Evolutionary conservation across 2,797 vertebrate genomes (phyloP).

Genomic region (Aotus griseimembra): DNA sequence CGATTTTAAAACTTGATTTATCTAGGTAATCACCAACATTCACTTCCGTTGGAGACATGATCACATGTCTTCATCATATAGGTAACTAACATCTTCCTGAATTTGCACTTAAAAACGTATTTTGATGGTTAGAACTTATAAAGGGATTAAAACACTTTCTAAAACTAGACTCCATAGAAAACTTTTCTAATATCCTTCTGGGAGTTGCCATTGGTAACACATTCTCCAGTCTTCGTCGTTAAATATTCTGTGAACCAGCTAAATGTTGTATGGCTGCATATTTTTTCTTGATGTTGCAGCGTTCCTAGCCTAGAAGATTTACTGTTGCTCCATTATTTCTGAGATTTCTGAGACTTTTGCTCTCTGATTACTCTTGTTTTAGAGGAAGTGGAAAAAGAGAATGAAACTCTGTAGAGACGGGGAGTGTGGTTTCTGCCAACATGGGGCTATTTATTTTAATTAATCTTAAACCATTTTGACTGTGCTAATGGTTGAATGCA

Average conservation of each 20-base stretch:
- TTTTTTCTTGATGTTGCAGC: background rate
- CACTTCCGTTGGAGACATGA: background rate
- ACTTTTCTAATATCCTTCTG: background rate
- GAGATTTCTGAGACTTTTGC: background rate
- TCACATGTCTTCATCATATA: background rate
- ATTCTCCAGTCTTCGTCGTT: background rate
- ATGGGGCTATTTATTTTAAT: conserved; percentile 84
- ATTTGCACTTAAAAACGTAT: conserved; percentile 15
- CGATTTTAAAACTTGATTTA: conserved; percentile 27
- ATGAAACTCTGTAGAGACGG: conserved; percentile 62
- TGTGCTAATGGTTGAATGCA: conserved; percentile 84
- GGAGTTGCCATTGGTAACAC: background rate
- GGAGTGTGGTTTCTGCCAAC: conserved; percentile 65
- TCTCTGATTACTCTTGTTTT: conserved; percentile 17
- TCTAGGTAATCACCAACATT: background rate
- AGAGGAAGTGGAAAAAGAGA: conserved; percentile 61
- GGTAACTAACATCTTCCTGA: background rate
- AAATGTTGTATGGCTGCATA: background rate
- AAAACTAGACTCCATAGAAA: background rate
- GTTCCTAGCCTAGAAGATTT: background rate
- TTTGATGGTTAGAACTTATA: background rate
- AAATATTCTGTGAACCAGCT: background rate
- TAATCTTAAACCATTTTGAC: conserved; percentile 85
- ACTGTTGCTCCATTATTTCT: background rate
- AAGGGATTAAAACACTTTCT: background rate